phyloP scores from a whole-genome alignment of 2,797 vertebrate genomes.

The Emys orbicularis region DNA sequence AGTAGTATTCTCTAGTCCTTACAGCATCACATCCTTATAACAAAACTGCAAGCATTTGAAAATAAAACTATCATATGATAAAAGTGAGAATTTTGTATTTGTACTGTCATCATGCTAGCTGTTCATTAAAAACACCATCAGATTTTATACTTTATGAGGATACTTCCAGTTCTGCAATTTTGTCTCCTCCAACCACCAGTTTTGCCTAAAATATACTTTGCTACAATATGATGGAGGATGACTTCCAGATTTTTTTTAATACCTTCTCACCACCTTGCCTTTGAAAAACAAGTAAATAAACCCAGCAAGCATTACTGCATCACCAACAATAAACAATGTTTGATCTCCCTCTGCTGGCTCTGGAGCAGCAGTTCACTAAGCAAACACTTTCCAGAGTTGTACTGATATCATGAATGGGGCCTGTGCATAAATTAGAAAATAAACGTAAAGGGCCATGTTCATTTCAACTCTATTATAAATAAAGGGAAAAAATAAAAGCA shows the following conservation, averaged over 20 bases:
- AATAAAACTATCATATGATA: not conserved
- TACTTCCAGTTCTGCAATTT: not conserved
- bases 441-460: rapidly evolving
- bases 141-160: not conserved
- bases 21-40: not conserved
- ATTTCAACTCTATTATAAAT: not conserved
- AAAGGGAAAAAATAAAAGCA: not conserved
- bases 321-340: not conserved
- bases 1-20: not conserved
- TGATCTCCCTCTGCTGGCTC: conserved; percentile 82
- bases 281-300: not conserved
- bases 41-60: not conserved
- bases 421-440: not conserved
- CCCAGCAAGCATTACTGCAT: not conserved
- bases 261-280: not conserved
- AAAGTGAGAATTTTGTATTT: not conserved
- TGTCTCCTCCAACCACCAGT: not conserved
- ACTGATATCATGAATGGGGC: not conserved
- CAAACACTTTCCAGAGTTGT: not conserved
- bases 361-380: not conserved
- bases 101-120: not conserved
- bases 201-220: not conserved
- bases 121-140: not conserved
- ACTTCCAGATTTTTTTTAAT: not conserved
- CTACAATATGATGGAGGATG: not conserved